Evolutionary conservation across 2,113 vertebrate genomes (phyloP), one percentile per base, ranked within the genome.

Genomic region (Scolopax mira): DNA sequence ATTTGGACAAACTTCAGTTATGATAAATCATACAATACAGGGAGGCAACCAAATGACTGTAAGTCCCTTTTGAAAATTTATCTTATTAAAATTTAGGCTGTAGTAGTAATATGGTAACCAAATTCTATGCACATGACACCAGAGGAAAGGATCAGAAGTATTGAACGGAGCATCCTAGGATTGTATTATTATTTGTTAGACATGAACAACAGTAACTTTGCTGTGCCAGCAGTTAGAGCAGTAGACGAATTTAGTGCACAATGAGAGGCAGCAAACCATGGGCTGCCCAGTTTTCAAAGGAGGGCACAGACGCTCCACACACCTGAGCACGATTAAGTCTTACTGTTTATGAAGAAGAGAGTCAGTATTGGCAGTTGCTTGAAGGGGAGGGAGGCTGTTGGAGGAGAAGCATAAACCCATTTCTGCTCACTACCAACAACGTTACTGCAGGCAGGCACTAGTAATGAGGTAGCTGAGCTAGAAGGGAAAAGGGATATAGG

Each of bases 291-390:
- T 97, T 97, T 96, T 96, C 95, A 91, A 93, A 96, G 93, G 90
- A 97, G 88, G 87, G 87, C 80, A 97, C 94, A 97, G 94, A 93
- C 65, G 64, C 84, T 92, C 93, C 35, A 49, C 93, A 90, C 97
- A 98, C 97, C 98, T 98, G 98, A 98, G 97, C 97, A 97, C 61
- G 22, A 97, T 98, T 98, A 98, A 93, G 90, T 69, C 92, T 96
- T 66, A 54, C 74, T 75, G 95, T 93, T 97, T 58, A 94, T 52
- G 87, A 97, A 93, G 82, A 91, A 54, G 37, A 80, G 86, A 94
- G 89, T 81, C 81, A 6, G 71, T 42, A 67, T 79, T 97, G 95
- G 96, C 97, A 97, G 77, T 6, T 6, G 66, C 72, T 96, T 67
- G 73, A 93, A 91, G 61, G 54, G 33, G 78, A 90, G 91, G 96